Percentiles rank a stretch among this genome's conserved stretches.
These are phyloP conservation scores for Caenorhabditis sinica DNA, from an alignment of 2,888 invertebrate species.

Conservation along the genomic window DNA sequence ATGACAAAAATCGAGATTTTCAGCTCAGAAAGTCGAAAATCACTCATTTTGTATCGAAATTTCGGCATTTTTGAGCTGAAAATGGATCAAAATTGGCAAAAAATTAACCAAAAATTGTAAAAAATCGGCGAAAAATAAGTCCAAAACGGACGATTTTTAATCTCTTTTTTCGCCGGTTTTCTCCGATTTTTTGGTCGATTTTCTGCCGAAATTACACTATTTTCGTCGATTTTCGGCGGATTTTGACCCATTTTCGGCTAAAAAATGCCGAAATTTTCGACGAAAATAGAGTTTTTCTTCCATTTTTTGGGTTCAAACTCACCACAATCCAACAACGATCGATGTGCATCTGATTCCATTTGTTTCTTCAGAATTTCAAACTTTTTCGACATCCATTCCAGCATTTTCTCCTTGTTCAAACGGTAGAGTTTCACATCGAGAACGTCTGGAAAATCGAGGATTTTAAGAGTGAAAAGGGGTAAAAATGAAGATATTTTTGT, in stretches of 20 bases:
- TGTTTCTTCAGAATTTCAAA: constrained; percentile 68
- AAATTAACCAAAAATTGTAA: neutral
- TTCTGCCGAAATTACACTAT: neutral
- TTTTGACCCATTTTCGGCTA: neutral
- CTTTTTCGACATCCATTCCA: constrained; percentile 74
- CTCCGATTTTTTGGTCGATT: neutral
- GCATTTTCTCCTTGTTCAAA: constrained; percentile 70
- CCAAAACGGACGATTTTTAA: too few species aligned
- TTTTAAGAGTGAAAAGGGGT: neutral
- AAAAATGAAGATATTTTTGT: neutral
- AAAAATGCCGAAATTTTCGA: too few species aligned
- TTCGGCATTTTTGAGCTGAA: too few species aligned
- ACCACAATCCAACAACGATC: constrained; percentile 66
- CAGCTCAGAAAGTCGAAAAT: too few species aligned
- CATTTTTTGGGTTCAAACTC: too few species aligned
- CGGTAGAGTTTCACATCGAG: constrained; percentile 72
- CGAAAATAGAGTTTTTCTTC: too few species aligned
- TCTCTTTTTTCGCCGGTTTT: too few species aligned
- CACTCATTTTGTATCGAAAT: too few species aligned
- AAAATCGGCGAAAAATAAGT: neutral
- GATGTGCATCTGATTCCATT: constrained; percentile 68
- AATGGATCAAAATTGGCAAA: neutral
- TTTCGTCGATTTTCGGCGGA: neutral
- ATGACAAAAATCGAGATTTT: neutral
- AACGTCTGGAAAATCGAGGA: constrained; percentile 64